Conservation (phyloP, 2,797 vertebrate species). For the Sciaenops ocellatus region DNA sequence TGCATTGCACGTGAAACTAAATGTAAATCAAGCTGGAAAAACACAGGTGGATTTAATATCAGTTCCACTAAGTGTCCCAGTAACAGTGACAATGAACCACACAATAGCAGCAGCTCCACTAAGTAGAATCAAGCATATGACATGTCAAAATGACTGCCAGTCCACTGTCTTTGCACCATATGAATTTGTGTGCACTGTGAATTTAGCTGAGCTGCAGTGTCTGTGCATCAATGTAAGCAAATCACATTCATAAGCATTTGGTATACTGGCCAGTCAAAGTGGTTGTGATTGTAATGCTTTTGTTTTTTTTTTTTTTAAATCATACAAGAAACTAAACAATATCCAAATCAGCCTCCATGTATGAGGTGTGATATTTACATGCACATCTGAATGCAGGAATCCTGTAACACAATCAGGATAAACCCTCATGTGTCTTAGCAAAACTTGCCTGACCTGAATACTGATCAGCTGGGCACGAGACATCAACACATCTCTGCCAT, state of each 20-base stretch:
- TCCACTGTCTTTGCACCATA: not conserved
- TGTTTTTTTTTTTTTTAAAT: not conserved
- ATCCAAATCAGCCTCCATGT: not conserved
- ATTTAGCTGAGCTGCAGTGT: conserved; percentile 5
- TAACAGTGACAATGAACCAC: too few species aligned
- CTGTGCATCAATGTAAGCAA: not conserved
- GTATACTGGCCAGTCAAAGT: conserved; percentile 37
- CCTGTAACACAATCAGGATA: not conserved
- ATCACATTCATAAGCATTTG: conserved; percentile 17
- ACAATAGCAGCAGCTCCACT: too few species aligned
- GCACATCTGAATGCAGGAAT: conserved; percentile 11
- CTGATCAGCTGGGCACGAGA: conserved; percentile 34
- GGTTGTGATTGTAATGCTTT: conserved; percentile 1
- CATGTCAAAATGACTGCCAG: too few species aligned
- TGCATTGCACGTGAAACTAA: not conserved
- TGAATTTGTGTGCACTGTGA: conserved; percentile 1
- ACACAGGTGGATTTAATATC: too few species aligned
- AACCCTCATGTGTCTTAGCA: not conserved
- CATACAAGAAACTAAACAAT: not conserved
- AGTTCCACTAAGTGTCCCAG: too few species aligned
- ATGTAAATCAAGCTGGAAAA: not conserved
- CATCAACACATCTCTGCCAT: conserved; percentile 2
- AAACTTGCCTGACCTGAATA: conserved; percentile 43
- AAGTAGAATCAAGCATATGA: too few species aligned
- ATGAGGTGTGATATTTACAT: not conserved